Percentiles rank a stretch among this genome's conserved stretches.
Evolutionary conservation across 2,797 vertebrate species (phyloP).

Genomic region (Paguma larvata): DNA sequence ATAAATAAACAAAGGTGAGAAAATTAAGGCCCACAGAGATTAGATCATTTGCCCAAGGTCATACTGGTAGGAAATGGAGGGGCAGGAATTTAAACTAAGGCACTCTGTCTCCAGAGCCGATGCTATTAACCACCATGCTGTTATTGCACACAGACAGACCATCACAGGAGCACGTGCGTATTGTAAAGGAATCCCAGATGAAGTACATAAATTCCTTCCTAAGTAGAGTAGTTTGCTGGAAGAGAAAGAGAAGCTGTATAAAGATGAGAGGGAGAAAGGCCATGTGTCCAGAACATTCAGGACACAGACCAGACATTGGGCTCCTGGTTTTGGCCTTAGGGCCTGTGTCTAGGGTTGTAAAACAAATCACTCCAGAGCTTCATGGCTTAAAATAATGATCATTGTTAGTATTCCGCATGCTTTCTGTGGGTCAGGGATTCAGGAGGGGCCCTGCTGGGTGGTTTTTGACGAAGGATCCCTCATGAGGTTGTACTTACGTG

Average conservation of each 20-base stretch:
- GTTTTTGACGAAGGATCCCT: neutral
- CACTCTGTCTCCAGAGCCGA: neutral
- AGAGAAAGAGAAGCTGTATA: neutral
- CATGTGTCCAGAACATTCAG: neutral
- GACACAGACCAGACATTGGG: neutral
- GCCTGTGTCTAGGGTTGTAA: neutral
- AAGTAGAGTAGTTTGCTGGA: constrained; percentile 5
- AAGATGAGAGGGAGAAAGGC: neutral
- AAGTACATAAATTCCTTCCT: constrained; percentile 7
- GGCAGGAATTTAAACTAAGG: neutral
- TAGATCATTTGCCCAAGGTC: neutral
- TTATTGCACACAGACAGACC: neutral
- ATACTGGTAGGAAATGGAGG: neutral
- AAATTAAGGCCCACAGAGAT: no score
- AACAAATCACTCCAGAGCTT: neutral
- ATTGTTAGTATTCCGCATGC: neutral
- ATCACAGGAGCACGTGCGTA: neutral
- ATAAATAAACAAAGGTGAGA: no score
- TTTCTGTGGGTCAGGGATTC: neutral
- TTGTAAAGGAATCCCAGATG: neutral
- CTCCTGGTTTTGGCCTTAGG: neutral
- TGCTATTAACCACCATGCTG: neutral
- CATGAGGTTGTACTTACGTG: neutral
- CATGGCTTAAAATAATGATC: neutral
- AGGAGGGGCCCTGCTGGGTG: neutral